Conservation (phyloP, 2,113 vertebrate species). For the Ciconia maguari region DNA sequence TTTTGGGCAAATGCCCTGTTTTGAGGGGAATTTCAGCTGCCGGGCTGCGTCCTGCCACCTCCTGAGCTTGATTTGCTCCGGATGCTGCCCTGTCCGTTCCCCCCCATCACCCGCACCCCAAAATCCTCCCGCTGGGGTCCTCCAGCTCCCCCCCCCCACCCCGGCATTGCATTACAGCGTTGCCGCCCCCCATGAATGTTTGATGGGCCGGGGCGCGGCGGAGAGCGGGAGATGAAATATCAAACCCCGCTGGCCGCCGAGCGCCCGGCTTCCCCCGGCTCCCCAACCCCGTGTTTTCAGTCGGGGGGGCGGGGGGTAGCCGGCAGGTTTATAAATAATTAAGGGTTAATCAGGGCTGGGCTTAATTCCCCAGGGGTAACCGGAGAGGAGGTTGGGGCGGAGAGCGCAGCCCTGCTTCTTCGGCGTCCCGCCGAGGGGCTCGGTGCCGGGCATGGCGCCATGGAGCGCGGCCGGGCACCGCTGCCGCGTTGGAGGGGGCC, state of each 20-base stretch:
- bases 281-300: neutral
- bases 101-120: neutral
- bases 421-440: neutral
- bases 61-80: neutral
- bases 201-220: neutral
- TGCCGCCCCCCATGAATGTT: slow-evolving; percentile 8
- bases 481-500: neutral
- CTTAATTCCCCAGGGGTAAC: neutral
- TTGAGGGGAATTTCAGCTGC: neutral
- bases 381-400: neutral
- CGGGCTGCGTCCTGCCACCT: too few relatives aligned
- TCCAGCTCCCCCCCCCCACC: neutral
- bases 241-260: neutral
- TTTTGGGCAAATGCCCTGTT: neutral
- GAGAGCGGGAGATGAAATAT: slow-evolving; percentile 43
- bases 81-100: too few relatives aligned
- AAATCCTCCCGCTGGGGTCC: neutral
- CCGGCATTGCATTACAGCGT: neutral
- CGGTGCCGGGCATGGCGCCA: neutral
- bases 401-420: neutral
- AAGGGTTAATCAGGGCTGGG: slow-evolving; percentile 9
- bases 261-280: neutral
- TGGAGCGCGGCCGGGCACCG: neutral
- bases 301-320: neutral
- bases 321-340: neutral